Evolutionary conservation across 2,888 invertebrate species (phyloP), one percentile per base, ranked within the genome.

Genomic region (Eubasilissa splendida): DNA sequence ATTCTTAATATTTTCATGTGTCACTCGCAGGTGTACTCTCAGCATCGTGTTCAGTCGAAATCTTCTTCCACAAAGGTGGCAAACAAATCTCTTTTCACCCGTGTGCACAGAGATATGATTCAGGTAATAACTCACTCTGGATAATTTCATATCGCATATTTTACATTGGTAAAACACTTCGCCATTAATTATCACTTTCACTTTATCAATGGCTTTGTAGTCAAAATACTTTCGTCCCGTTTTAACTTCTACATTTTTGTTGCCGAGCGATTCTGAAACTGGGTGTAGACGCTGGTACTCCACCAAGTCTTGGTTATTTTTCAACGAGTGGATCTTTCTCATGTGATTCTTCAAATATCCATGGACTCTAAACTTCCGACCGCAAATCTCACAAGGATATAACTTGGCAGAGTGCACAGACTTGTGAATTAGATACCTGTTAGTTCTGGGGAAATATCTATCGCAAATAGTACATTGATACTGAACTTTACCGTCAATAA

Each of bases 61-160:
- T 85, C 91, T 92, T 84, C 92, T 93, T 2, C 93, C 93, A 86
- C 94, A 94, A 31, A 93, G 85, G 86, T 94, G 93, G 85, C 94
- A 94, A 2, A 92, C 92, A 86, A 91, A 93, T 1, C 93, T 92
- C 68, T 92, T 88, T 87, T 93, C 93, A 3, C 93, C 93, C 8
- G 93, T 92, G 86, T 94, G 93, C 79, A 93, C 93, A 12, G 93
- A 88, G 85, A 90, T 88, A 85, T 94, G 94, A 82, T 89, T 90
- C 9, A 87, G 86, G 82, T 89, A 91, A 91, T 85, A 71, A 33
- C 71, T 71, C 10, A 71, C 71, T 31, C 71, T 71, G 3, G 71
- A 71, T 31, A 71, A 33, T 83, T 88, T 89, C 86, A 92, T 93
- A 0, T 91, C 91, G 85, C 93, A 94, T 22, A 89, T 87, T 60